These are phyloP conservation scores for Lethrus apterus DNA, from an alignment of 1,140 invertebrate species.

Conservation along the genomic window DNA sequence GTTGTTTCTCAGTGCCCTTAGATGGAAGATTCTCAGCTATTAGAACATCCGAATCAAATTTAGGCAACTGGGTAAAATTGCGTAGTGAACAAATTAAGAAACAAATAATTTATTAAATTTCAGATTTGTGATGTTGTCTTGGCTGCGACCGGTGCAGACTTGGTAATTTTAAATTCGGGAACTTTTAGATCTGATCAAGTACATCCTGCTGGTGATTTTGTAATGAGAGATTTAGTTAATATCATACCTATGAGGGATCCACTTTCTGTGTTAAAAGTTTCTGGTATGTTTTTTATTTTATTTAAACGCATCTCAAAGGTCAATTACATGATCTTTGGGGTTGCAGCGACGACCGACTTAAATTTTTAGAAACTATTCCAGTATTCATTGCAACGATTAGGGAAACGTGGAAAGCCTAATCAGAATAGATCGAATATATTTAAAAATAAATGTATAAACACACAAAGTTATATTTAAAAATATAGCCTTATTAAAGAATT, in stretches of 20 bases:
- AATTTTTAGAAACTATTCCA: too few relatives aligned
- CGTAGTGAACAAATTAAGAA: conserved; percentile 1
- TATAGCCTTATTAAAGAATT: too few relatives aligned
- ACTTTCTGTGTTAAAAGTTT: conserved; percentile 61
- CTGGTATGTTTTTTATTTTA: conserved; percentile 26
- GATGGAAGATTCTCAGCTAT: conserved; percentile 77
- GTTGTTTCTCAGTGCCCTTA: conserved; percentile 71
- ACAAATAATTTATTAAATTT: conserved; percentile 5
- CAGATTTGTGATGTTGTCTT: conserved; percentile 74
- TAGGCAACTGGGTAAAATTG: conserved; percentile 70
- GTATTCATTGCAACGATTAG: too few relatives aligned
- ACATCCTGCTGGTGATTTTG: conserved; percentile 73
- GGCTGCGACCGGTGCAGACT: conserved; percentile 72
- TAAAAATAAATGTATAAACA: too few relatives aligned
- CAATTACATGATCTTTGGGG: too few relatives aligned
- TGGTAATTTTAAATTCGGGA: conserved; percentile 81
- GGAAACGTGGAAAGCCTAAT: too few relatives aligned
- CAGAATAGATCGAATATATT: too few relatives aligned
- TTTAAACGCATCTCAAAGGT: too few relatives aligned
- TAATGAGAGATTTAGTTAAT: conserved; percentile 70
- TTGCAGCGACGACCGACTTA: too few relatives aligned
- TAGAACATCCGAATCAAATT: conserved; percentile 75
- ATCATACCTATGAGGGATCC: conserved; percentile 81
- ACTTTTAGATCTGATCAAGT: conserved; percentile 75
- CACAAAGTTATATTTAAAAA: too few relatives aligned